phyloP scores from a whole-genome alignment of 2,888 invertebrate genomes.

The Biston betularia region DNA sequence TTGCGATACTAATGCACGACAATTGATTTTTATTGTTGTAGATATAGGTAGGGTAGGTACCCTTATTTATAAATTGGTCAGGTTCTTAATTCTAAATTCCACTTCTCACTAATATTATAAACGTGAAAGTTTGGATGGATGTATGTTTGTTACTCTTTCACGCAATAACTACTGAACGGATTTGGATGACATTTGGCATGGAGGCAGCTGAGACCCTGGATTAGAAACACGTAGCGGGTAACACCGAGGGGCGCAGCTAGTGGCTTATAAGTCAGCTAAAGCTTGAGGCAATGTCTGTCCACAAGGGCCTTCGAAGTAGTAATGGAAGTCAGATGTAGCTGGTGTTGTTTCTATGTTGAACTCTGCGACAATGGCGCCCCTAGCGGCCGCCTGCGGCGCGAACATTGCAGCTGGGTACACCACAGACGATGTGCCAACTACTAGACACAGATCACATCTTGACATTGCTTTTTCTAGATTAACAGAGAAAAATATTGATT shows the following conservation, averaged over 20 bases:
- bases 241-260: too few relatives aligned
- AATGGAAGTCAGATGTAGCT: slow-evolving; percentile 74
- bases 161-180: too few relatives aligned
- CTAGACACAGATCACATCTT: slow-evolving; percentile 91
- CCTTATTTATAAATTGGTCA: too few relatives aligned
- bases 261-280: slow-evolving; percentile 57
- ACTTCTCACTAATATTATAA: too few relatives aligned
- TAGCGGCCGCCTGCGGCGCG: slow-evolving; percentile 90
- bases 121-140: too few relatives aligned
- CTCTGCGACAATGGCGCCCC: slow-evolving; percentile 85
- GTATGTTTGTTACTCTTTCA: too few relatives aligned
- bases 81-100: too few relatives aligned
- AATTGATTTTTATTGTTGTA: not conserved
- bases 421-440: slow-evolving; percentile 94
- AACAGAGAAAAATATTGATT: not conserved
- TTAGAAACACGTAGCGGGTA: too few relatives aligned
- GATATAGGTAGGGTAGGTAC: too few relatives aligned
- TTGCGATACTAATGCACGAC: too few relatives aligned
- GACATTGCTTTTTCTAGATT: slow-evolving; percentile 87
- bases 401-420: slow-evolving; percentile 96
- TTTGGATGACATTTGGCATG: too few relatives aligned
- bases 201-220: too few relatives aligned
- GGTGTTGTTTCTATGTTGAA: slow-evolving; percentile 82
- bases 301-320: slow-evolving; percentile 80
- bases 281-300: slow-evolving; percentile 73